These are phyloP conservation scores for Steinernema hermaphroditum DNA, from an alignment of 2,888 invertebrate species.

Conservation along the genomic window DNA sequence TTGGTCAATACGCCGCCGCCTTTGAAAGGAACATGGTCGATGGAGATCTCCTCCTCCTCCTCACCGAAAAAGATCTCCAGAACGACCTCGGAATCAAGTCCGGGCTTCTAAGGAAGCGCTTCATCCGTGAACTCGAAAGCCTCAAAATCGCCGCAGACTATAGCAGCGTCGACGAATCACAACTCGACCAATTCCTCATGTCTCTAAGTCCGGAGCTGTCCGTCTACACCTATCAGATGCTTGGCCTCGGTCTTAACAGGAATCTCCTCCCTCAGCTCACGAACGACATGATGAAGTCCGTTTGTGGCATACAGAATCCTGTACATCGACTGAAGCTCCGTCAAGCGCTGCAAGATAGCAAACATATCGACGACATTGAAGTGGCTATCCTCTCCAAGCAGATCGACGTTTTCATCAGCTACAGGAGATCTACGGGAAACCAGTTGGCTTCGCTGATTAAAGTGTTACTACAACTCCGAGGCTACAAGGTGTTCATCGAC, in stretches of 20 bases:
- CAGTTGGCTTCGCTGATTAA: conserved; percentile 73
- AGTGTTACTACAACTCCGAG: conserved; percentile 91
- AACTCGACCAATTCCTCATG: conserved; percentile 65
- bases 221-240: conserved; percentile 93
- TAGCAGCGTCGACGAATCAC: conserved; percentile 61
- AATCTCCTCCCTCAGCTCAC: conserved; percentile 80
- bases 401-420: conserved; percentile 95
- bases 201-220: conserved; percentile 71
- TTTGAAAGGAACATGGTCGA: conserved; percentile 91
- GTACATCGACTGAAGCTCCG: conserved; percentile 89
- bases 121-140: conserved; percentile 64
- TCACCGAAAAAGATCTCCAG: conserved; percentile 86
- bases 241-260: conserved; percentile 91
- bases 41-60: conserved; percentile 87
- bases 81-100: conserved; percentile 89
- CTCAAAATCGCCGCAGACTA: conserved; percentile 66
- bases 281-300: conserved; percentile 86
- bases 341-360: conserved; percentile 77
- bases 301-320: conserved; percentile 89
- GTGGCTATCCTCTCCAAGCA: conserved; percentile 72
- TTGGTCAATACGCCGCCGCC: conserved; percentile 79
- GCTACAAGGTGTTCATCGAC: conserved; percentile 83
- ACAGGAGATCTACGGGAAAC: conserved; percentile 90
- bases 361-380: conserved; percentile 66
- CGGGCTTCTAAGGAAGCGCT: conserved; percentile 83